phyloP scores from a whole-genome alignment of 2,888 invertebrate species.

The Eupithecia vulgata region DNA sequence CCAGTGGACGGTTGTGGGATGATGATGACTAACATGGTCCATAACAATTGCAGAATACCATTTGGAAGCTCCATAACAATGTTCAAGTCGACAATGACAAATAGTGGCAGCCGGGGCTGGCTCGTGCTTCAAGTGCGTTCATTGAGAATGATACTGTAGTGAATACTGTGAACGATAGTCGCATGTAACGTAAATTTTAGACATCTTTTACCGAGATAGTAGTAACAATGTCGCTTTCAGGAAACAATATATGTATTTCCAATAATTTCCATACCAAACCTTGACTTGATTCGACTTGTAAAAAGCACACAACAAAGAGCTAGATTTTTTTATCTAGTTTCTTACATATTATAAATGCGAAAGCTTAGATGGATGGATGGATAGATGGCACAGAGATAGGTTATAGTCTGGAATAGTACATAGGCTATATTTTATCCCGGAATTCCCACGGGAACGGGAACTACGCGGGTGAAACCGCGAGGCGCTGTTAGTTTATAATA shows the following conservation, averaged over 20 bases:
- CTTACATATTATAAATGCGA: not conserved
- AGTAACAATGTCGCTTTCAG: not conserved
- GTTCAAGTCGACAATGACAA: slow-evolving; percentile 27
- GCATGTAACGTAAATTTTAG: not conserved
- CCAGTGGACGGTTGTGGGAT: not conserved
- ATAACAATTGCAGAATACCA: not conserved
- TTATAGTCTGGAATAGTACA: too few relatives aligned
- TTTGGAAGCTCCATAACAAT: slow-evolving; percentile 17
- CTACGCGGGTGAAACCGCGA: too few relatives aligned
- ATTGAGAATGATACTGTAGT: slow-evolving; percentile 1
- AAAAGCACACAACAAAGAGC: not conserved
- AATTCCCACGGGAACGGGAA: too few relatives aligned
- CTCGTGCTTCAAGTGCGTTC: not conserved
- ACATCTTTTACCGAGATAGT: not conserved
- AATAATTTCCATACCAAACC: not conserved
- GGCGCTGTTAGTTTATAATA: too few relatives aligned
- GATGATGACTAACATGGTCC: not conserved
- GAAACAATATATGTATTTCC: not conserved
- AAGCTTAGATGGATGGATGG: too few relatives aligned
- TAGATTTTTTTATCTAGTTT: not conserved
- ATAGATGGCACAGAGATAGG: too few relatives aligned
- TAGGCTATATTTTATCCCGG: too few relatives aligned
- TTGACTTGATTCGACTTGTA: not conserved
- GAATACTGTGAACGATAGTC: not conserved
- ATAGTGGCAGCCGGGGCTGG: slow-evolving; percentile 7